Conservation (phyloP, 2,113 vertebrate species). For the Bos indicus region DNA sequence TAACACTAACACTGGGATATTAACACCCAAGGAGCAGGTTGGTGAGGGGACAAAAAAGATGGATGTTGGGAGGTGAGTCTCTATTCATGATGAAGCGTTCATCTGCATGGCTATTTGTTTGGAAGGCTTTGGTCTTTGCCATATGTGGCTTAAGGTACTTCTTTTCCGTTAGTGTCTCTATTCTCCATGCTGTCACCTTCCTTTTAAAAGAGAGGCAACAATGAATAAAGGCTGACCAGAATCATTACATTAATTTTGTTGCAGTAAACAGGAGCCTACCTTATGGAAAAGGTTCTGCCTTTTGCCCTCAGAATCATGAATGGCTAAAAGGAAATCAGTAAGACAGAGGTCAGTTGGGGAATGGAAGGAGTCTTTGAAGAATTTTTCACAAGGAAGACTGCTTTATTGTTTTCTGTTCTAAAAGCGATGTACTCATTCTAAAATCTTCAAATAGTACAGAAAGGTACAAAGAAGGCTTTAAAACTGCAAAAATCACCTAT, state of each 20-base stretch:
- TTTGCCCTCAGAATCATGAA: conserved; percentile 14
- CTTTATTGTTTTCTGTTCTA: conserved; percentile 19
- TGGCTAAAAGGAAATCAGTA: neutral
- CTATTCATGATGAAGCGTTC: neutral
- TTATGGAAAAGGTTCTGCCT: neutral
- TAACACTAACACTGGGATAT: conserved; percentile 23
- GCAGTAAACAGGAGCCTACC: neutral
- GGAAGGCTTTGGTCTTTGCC: conserved; percentile 8
- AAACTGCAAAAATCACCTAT: neutral
- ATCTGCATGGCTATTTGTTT: conserved; percentile 32
- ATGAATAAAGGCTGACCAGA: neutral
- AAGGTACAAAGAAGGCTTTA: neutral
- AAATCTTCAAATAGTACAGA: neutral
- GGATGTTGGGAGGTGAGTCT: neutral
- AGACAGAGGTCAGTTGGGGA: neutral
- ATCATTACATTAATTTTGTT: conserved; percentile 17
- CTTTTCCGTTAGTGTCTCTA: conserved; percentile 19
- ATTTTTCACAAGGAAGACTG: neutral
- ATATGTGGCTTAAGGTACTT: neutral
- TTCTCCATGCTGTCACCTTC: neutral
- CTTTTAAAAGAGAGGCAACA: conserved; percentile 20
- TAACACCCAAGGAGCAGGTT: neutral
- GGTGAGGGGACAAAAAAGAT: neutral
- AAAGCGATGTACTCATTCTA: neutral
- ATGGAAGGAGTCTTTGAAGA: neutral